Base-by-base conservation (phyloP, 1,140 invertebrate genomes). In the Neotoxoptera formosana region DNA sequence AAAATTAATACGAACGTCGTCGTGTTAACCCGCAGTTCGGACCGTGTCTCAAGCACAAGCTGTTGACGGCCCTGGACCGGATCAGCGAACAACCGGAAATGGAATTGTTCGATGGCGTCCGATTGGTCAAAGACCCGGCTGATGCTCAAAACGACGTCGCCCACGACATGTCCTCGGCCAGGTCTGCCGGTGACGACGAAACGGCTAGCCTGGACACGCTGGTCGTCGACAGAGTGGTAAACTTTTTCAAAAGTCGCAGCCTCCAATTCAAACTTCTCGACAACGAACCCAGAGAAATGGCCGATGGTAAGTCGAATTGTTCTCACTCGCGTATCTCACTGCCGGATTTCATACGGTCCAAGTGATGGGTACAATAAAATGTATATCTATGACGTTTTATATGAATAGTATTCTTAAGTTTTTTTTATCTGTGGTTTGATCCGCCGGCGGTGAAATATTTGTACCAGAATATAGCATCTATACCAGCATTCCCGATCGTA, bases 1-100 rank as follows among this genome's bases (percentile, higher is more conserved):
- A 30, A n/a, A n/a, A n/a, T n/a, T 76, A n/a, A 67, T n/a, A 76
- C 30, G 30, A 76, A n/a, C 60, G n/a, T n/a, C 4, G 7, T 41
- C n/a, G 87, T 23, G 8, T 48, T 30, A n/a, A 0, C n/a, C 7
- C 87, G 48, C 97, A 97, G 90, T 94, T 97, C 30, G 96, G 96
- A 88, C 96, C 97, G 41, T 98, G 97, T 94, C 95, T 98, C 9
- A 98, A 98, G 95, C 94, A 97, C 67, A 98, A 98, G 94, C 95
- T 98, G 45, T 95, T 97, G 1, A 96, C 97, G 4, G 96, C 97
- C 7, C 95, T 98, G 94, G 97, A 97, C 94, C 96, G 97, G 93
- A 96, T 96, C 88, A 96, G 96, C 7, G 95, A 96, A n/a, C 96
- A 96, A 84, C 95, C 96, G 4, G 96, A 97, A 83, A 94, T 98